Evolutionary conservation across 2,888 invertebrate genomes (phyloP).

Genomic region (Andrena trimmerana): DNA sequence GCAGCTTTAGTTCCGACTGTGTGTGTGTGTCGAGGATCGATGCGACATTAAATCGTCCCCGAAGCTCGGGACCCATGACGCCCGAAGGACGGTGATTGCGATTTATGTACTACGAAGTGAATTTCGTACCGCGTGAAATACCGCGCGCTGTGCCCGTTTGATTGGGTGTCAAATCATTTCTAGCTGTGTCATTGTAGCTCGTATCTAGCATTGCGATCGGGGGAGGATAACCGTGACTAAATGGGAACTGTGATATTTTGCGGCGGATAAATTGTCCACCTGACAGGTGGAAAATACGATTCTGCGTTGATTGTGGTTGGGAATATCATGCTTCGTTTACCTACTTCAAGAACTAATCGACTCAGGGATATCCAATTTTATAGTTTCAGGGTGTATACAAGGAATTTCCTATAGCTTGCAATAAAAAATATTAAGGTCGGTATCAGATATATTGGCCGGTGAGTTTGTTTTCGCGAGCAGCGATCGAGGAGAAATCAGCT

Average conservation of each 20-base stretch:
- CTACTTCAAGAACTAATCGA: background rate
- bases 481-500: too few relatives aligned
- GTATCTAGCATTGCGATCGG: slow-evolving; percentile 3
- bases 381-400: background rate
- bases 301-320: background rate
- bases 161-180: slow-evolving; percentile 38
- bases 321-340: slow-evolving; percentile 1
- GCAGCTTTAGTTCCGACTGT: background rate
- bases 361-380: background rate
- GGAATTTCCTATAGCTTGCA: background rate
- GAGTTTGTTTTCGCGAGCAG: too few relatives aligned
- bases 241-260: background rate
- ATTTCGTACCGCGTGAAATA: slow-evolving; percentile 22
- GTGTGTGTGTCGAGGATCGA: background rate
- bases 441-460: too few relatives aligned
- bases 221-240: background rate
- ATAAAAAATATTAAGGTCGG: background rate
- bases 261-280: background rate
- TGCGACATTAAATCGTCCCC: slow-evolving; percentile 42
- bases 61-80: slow-evolving; percentile 25
- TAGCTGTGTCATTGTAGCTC: slow-evolving; percentile 11
- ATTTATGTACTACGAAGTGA: slow-evolving; percentile 47
- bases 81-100: slow-evolving; percentile 50
- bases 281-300: slow-evolving; percentile 29
- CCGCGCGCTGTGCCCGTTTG: slow-evolving; percentile 22